Evolutionary conservation across 2,888 invertebrate genomes (phyloP), one percentile per base, ranked within the genome.

Genomic region (Octonoba sinensis): DNA sequence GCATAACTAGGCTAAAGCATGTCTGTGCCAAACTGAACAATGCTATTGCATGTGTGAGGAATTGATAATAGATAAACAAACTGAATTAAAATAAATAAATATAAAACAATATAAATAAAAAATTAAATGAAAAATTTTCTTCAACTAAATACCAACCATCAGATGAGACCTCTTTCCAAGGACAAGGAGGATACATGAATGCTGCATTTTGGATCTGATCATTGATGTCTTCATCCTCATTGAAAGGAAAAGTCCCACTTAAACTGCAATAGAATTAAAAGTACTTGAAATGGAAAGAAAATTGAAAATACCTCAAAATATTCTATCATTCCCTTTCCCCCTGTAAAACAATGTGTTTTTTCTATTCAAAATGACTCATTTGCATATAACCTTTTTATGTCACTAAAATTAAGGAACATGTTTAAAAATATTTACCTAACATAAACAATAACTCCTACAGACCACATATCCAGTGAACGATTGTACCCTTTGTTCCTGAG

Each of bases 121-220:
- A 85, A 86, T 88, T 89, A 36, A 36, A 36, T 36, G 11, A 36
- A 36, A 36, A 8, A 16, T 18, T 54, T 59, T 59, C 1, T n/a
- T 36, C 27, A 62, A 36, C 8, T 8, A 46, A 64, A 18, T 44
- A 6, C 16, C 46, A n/a, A 95, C 95, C 96, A 89, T 95, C 93
- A 64, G 93, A 92, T 36, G 97, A 97, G 87, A 99, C 96, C 89
- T 97, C 96, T 87, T 95, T 94, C 99, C 99, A 99, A 0, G 99
- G 98, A 89, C 93, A 93, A 24, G 96, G 95, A 57, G 99, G 99
- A 91, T 99, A 99, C 99, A 99, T 99, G 89, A 99, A 99, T 75
- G 97, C 97, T 47, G 99, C 99, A 91, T 99, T 99, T 90, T 99
- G 97, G 85, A 99, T 99, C 90, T 99, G 99, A 89, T 99, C 99